Percentiles rank a stretch among this genome's conserved stretches.
These are phyloP conservation scores for Rotaria macrura DNA, from an alignment of 2,888 invertebrate species.

Conservation along the genomic window DNA sequence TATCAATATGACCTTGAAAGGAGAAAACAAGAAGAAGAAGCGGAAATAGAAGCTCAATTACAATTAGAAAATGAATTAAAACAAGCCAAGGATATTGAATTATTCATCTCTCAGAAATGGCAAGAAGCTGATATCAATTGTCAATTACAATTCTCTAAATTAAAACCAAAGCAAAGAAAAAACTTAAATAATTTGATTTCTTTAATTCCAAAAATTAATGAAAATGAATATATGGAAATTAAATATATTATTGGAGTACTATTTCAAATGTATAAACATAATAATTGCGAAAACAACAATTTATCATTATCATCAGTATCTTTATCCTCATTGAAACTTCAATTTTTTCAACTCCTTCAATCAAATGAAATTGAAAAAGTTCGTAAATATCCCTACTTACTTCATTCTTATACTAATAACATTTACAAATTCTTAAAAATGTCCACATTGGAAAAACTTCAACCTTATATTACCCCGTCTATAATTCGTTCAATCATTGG, in stretches of 20 bases:
- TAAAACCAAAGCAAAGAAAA: not conserved
- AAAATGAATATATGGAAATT: not conserved
- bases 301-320: not conserved
- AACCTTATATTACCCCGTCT: not conserved
- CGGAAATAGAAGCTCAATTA: not conserved
- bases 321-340: not conserved
- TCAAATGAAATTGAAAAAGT: not conserved
- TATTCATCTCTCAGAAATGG: not conserved
- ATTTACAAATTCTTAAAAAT: not conserved
- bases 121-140: not conserved
- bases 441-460: not conserved
- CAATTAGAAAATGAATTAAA: not conserved
- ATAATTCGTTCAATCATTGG: not conserved
- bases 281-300: not conserved
- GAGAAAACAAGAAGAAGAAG: not conserved
- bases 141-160: not conserved
- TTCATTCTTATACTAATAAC: not conserved
- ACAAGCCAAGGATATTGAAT: not conserved
- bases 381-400: not conserved
- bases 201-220: not conserved
- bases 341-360: not conserved
- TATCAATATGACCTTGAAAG: not conserved
- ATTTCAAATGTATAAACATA: not conserved
- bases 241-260: not conserved
- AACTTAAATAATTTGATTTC: not conserved